Conservation (phyloP, 2,113 vertebrate species). For the Oenanthe oenanthe region DNA sequence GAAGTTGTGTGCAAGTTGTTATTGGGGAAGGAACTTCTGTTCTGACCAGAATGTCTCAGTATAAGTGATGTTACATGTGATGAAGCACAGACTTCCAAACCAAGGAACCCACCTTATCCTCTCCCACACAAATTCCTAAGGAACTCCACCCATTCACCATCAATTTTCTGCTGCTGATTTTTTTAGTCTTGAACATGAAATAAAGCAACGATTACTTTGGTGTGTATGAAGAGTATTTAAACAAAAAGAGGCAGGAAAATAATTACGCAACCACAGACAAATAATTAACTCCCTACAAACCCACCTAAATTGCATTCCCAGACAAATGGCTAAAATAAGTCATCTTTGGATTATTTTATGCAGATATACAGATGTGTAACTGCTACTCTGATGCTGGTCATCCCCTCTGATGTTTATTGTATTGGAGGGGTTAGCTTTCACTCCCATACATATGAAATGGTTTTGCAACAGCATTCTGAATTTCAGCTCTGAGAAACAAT, state of each 20-base stretch:
- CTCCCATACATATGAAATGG: neutral
- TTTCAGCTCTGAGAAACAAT: neutral
- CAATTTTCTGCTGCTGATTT: neutral
- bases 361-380: neutral
- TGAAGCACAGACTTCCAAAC: neutral
- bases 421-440: neutral
- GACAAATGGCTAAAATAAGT: neutral
- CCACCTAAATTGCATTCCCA: neutral
- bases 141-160: neutral
- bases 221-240: neutral
- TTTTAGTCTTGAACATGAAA: neutral
- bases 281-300: constrained; percentile 30
- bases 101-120: neutral
- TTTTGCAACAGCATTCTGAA: neutral
- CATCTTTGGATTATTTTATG: neutral
- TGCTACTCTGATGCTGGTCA: neutral
- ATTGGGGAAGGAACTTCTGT: neutral
- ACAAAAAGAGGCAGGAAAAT: constrained; percentile 11
- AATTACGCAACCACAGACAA: constrained; percentile 14
- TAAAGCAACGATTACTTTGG: neutral
- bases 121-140: constrained; percentile 3
- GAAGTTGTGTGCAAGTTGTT: neutral
- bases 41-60: neutral
- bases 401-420: neutral
- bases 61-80: neutral